Evolutionary conservation across 1,140 invertebrate genomes (phyloP).

Genomic region (Pseudobourletiella spinata): DNA sequence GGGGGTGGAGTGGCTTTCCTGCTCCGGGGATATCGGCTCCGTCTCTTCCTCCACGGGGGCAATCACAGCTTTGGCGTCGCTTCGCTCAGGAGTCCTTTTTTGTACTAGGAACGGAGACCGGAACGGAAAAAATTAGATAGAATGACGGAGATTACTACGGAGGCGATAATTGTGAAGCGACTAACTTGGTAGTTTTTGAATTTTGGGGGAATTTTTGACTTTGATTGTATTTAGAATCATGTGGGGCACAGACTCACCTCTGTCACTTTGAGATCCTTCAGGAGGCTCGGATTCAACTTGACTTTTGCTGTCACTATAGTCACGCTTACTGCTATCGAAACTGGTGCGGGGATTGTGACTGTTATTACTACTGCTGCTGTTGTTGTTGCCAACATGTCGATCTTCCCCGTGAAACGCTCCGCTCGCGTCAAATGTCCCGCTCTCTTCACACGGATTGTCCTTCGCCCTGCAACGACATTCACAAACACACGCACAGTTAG

Average conservation of each 20-base stretch:
- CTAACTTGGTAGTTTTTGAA: too few species aligned
- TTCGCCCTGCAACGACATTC: constrained; percentile 58
- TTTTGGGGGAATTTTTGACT: too few species aligned
- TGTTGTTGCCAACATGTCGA: constrained; percentile 44
- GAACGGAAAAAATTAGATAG: too few species aligned
- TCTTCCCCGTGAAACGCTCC: constrained; percentile 66
- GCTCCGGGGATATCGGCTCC: too few species aligned
- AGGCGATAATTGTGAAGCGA: too few species aligned
- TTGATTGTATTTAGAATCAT: too few species aligned
- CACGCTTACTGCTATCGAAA: not conserved
- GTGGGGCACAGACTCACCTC: constrained; percentile 26
- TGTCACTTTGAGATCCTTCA: constrained; percentile 35
- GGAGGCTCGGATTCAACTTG: constrained; percentile 32
- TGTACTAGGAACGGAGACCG: constrained; percentile 32
- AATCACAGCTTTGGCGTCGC: constrained; percentile 28
- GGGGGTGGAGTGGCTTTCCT: too few species aligned
- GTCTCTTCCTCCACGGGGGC: constrained; percentile 25
- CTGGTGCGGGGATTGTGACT: not conserved
- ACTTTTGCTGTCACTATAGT: constrained; percentile 1
- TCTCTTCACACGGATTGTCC: constrained; percentile 62
- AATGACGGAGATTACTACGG: too few species aligned
- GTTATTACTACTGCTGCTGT: not conserved
- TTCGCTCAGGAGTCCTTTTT: constrained; percentile 32
- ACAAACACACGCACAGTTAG: not conserved
- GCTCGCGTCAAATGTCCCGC: constrained; percentile 74